Evolutionary conservation across 2,113 vertebrate genomes (phyloP), one percentile per base, ranked within the genome.

Genomic region (Xiphophorus maculatus): DNA sequence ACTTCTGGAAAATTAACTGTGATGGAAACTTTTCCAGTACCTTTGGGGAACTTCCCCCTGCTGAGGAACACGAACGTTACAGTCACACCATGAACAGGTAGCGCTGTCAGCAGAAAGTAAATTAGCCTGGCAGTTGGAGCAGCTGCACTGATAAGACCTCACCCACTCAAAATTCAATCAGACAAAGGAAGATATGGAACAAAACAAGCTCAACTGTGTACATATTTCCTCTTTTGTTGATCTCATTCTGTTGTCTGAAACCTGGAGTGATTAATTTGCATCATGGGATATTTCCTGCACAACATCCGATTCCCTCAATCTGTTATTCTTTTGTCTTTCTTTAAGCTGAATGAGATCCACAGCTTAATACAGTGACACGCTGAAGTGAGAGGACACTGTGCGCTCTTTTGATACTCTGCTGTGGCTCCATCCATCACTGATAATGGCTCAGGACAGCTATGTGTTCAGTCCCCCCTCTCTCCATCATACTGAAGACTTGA

Each of bases 381-480:
- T 73, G 33, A 68, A 86, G 81, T 77, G 88, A 83, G 84, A 70
- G 75, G 82, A 80, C 73, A 69, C 64, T 70, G 64, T 66, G 83
- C 70, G 86, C 78, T 83, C 84, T 88, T 90, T 83, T 82, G 90
- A 91, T 86, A 87, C 79, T 88, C 79, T 66, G 81, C 54, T 81
- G 37, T 12, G 74, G 78, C 87, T 88, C 76, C 90, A 92, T 92
- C 92, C 89, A 91, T 93, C 91, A 92, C 81, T 80, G 92, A 88
- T 93, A 92, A 93, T 88, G 83, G 76, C 80, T 70, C 73, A 80
- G 79, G 90, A 93, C 91, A 93, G 91, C 91, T 90, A 88, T 91
- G 85, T 88, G 88, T 90, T 90, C 89, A 86, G 82, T 48, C 30
- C 75, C 76, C 77, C 79, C 77, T 62, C 74, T 63, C 79, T 77